Percentiles rank a stretch among this genome's conserved stretches.
Evolutionary conservation across 1,140 invertebrate genomes (phyloP).

Genomic region (Formica exsecta): DNA sequence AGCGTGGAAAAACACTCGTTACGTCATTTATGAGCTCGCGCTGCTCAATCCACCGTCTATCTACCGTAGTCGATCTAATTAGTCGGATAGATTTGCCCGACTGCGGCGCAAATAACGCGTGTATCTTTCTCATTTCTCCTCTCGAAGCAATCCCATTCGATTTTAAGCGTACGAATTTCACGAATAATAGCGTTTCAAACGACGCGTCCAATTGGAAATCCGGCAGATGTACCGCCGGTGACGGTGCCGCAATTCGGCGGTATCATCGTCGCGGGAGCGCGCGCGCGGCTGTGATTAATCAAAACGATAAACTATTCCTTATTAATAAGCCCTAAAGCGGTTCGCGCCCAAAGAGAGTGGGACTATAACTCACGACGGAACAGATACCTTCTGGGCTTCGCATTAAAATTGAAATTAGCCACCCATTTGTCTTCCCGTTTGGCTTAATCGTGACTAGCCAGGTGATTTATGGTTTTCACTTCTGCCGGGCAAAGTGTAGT

Average conservation of each 20-base stretch:
- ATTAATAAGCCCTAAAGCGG: slow-evolving; percentile 61
- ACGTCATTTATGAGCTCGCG: not conserved
- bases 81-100: slow-evolving; percentile 23
- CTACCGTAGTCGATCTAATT: slow-evolving; percentile 49
- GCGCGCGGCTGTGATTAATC: slow-evolving; percentile 22
- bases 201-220: slow-evolving; percentile 49
- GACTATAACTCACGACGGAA: slow-evolving; percentile 53
- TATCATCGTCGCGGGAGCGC: slow-evolving; percentile 22
- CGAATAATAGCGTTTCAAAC: slow-evolving; percentile 9
- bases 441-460: slow-evolving; percentile 76
- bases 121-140: slow-evolving; percentile 29
- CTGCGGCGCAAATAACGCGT: not conserved
- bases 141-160: slow-evolving; percentile 25
- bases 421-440: slow-evolving; percentile 77
- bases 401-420: slow-evolving; percentile 79
- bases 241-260: slow-evolving; percentile 17
- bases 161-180: slow-evolving; percentile 29
- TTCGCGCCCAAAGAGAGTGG: slow-evolving; percentile 55
- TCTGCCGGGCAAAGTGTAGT: slow-evolving; percentile 66
- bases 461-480: slow-evolving; percentile 77
- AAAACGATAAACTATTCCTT: slow-evolving; percentile 62
- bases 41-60: not conserved
- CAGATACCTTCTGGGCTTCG: slow-evolving; percentile 58
- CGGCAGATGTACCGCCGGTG: slow-evolving; percentile 11
- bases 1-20: slow-evolving; percentile 20